Evolutionary conservation across 2,113 vertebrate species (phyloP).

Genomic region (Paradisaea rubra): DNA sequence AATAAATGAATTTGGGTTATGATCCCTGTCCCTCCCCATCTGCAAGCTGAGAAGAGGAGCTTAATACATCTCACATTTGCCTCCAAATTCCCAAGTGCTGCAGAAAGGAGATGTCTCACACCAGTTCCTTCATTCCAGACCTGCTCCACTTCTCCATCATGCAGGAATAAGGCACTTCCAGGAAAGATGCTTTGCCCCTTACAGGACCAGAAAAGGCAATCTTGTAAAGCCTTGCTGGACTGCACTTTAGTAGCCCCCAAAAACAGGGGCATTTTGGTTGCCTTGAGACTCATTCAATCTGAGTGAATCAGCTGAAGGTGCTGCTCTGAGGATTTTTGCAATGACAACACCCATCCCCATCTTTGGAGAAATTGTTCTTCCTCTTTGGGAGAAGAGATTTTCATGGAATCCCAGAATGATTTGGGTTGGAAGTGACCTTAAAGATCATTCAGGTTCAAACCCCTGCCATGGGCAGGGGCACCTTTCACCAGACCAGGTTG

Average conservation of each 20-base stretch:
- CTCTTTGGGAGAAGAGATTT: background rate
- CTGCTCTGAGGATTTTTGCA: background rate
- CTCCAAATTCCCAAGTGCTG: background rate
- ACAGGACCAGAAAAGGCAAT: background rate
- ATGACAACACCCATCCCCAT: fast-evolving
- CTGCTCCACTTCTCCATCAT: background rate
- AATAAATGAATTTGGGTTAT: background rate
- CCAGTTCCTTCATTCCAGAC: background rate
- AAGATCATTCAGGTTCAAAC: background rate
- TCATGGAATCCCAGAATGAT: background rate
- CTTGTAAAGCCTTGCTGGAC: background rate
- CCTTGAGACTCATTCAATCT: background rate
- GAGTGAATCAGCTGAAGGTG: background rate
- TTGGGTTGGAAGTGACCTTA: background rate
- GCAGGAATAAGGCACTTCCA: background rate
- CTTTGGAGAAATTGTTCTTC: background rate
- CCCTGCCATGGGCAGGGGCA: background rate
- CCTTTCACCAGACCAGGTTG: fast-evolving
- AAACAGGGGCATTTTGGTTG: background rate
- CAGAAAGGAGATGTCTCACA: background rate
- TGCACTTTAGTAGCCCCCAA: background rate
- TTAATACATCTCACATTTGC: background rate
- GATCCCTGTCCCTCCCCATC: background rate
- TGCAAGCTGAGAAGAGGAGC: background rate
- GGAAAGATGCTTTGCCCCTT: background rate